Conservation (phyloP, 1,140 invertebrate species). For the Battus philenor region DNA sequence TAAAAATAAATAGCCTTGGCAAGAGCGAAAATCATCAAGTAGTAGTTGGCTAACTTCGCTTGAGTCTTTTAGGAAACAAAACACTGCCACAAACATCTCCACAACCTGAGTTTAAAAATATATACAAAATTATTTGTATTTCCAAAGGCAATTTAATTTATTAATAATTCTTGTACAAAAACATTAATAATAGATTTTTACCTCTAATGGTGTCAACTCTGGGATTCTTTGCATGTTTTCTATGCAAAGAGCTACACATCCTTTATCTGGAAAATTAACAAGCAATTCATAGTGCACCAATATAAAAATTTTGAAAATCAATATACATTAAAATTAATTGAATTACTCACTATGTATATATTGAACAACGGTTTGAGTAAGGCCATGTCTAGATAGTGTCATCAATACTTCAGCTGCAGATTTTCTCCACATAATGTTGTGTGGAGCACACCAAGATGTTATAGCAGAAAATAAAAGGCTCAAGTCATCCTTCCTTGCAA, state of each 20-base stretch:
- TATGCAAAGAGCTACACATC: slow-evolving; percentile 95
- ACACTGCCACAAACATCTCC: slow-evolving; percentile 98
- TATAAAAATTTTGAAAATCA: too few relatives aligned
- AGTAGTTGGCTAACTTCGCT: slow-evolving; percentile 96
- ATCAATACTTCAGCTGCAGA: slow-evolving; percentile 97
- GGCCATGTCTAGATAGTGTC: slow-evolving; percentile 94
- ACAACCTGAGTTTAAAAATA: slow-evolving; percentile 79
- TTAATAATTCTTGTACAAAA: not conserved
- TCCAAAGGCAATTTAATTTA: too few relatives aligned
- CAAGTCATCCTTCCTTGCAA: slow-evolving; percentile 97
- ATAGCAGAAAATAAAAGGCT: slow-evolving; percentile 97
- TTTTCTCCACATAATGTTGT: slow-evolving; percentile 97
- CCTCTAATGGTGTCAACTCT: slow-evolving; percentile 94
- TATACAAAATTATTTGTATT: not conserved
- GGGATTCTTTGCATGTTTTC: slow-evolving; percentile 97
- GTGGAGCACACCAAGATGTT: slow-evolving; percentile 93
- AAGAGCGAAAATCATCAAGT: slow-evolving; percentile 95
- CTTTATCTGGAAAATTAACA: slow-evolving; percentile 86
- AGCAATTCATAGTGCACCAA: not conserved
- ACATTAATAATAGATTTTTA: slow-evolving; percentile 24
- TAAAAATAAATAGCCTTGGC: slow-evolving; percentile 96
- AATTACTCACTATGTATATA: slow-evolving; percentile 98
- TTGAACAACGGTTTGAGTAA: slow-evolving; percentile 93
- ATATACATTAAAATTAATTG: too few relatives aligned
- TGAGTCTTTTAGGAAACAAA: slow-evolving; percentile 99